Evolutionary conservation across 2,888 invertebrate species (phyloP).

Genomic region (Caenorhabditis becei): DNA sequence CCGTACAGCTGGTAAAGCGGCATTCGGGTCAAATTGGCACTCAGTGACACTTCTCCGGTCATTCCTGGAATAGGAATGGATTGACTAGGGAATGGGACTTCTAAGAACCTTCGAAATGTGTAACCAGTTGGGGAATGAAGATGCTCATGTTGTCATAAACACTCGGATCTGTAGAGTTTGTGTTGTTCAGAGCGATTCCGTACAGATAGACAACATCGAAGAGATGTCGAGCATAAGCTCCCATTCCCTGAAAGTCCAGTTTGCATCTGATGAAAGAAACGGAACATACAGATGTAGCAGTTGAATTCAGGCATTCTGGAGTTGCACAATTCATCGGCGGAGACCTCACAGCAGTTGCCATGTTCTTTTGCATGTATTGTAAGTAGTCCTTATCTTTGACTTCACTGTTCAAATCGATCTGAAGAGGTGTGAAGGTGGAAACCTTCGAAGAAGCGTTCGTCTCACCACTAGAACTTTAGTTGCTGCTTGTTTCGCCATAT

Average conservation of each 20-base stretch:
- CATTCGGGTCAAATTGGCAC: conserved; percentile 46
- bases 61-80: conserved; percentile 42
- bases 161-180: conserved; percentile 27
- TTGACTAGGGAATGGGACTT: neutral
- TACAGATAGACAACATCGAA: conserved; percentile 75
- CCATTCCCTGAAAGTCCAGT: conserved; percentile 21
- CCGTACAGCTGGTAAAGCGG: conserved; percentile 64
- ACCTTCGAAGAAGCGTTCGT: neutral
- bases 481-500: conserved; percentile 21
- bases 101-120: conserved; percentile 30
- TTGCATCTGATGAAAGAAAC: no score
- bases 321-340: conserved; percentile 51
- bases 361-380: conserved; percentile 43
- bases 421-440: neutral
- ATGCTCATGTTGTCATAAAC: conserved; percentile 33
- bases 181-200: conserved; percentile 60
- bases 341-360: conserved; percentile 11
- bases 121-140: conserved; percentile 16
- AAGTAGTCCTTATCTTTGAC: conserved; percentile 44
- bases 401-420: conserved; percentile 48
- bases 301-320: conserved; percentile 31
- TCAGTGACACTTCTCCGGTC: conserved; percentile 62
- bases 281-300: neutral
- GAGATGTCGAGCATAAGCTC: conserved; percentile 66
- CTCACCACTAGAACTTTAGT: conserved; percentile 35